A percentile compares a stretch with the other conserved stretches of the same genome.
Conservation (phyloP, 2,888 invertebrate genomes). For the Aricia artaxerxes region DNA sequence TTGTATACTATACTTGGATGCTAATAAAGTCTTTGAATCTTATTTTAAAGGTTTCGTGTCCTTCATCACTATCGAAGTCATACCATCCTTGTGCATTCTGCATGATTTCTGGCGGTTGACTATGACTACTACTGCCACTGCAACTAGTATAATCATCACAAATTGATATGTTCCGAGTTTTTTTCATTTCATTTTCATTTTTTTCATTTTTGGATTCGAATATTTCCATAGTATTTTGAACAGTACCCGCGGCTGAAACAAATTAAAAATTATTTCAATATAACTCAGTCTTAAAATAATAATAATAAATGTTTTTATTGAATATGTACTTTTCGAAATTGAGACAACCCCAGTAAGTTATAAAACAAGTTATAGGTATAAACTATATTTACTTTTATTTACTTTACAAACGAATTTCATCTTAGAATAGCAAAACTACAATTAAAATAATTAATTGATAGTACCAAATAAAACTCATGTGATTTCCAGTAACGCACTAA, state of each 20-base stretch:
- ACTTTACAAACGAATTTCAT: no score
- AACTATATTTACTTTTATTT: no score
- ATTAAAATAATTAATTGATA: no score
- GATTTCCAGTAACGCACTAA: no score
- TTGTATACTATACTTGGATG: no score
- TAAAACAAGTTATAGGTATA: no score
- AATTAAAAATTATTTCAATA: not conserved
- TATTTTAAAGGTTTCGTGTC: not conserved
- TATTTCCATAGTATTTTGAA: conserved; percentile 1
- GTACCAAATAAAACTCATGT: no score
- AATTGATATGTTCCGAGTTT: not conserved
- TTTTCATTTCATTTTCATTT: not conserved
- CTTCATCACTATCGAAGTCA: not conserved
- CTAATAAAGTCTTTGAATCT: no score
- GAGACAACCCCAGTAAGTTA: no score
- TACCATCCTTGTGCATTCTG: not conserved
- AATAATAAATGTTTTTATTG: no score
- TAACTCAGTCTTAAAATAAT: not conserved
- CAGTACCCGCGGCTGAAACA: not conserved
- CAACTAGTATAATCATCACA: not conserved
- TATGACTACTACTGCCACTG: not conserved
- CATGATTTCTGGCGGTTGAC: not conserved
- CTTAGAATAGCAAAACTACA: no score
- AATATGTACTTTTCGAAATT: no score
- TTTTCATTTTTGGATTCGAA: not conserved